A percentile compares a stretch with the other conserved stretches of the same genome.
These are phyloP conservation scores for Listronotus oregonensis DNA, from an alignment of 1,140 invertebrate species.

Conservation along the genomic window DNA sequence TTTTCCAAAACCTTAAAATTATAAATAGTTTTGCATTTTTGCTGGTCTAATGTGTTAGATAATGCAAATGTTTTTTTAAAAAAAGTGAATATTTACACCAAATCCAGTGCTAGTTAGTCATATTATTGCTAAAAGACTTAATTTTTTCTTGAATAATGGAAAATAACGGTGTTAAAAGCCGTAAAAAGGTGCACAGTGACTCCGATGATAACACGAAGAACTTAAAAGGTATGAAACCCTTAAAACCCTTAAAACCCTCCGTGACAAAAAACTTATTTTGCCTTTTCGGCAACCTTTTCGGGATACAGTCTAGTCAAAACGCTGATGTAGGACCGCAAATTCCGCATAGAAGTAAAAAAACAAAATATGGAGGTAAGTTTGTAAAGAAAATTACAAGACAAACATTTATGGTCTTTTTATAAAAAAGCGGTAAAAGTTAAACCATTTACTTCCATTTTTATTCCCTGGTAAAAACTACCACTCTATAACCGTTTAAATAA, in stretches of 20 bases:
- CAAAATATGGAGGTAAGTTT: slow-evolving; percentile 3
- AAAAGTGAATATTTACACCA: not conserved
- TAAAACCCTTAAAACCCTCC: slow-evolving; percentile 11
- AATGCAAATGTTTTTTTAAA: not conserved
- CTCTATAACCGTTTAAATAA: too few species aligned
- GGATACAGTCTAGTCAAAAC: slow-evolving; percentile 16
- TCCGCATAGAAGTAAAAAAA: slow-evolving; percentile 2
- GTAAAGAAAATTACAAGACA: too few species aligned
- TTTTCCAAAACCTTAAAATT: not conserved
- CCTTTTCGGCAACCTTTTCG: slow-evolving; percentile 23
- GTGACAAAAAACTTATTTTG: slow-evolving; percentile 24
- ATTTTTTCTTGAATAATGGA: not conserved
- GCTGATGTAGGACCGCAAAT: slow-evolving; percentile 18
- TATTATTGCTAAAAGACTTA: not conserved
- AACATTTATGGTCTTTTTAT: too few species aligned
- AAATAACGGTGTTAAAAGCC: not conserved
- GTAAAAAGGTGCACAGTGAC: slow-evolving; percentile 1
- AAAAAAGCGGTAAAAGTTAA: too few species aligned
- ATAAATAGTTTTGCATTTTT: not conserved
- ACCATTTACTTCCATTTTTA: too few species aligned
- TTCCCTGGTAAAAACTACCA: too few species aligned
- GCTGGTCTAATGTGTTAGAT: too few species aligned
- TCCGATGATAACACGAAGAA: not conserved
- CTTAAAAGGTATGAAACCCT: slow-evolving; percentile 17
- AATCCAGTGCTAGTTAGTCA: too few species aligned